Conservation (phyloP, 2,797 vertebrate genomes). For the Pangasius macronema region DNA sequence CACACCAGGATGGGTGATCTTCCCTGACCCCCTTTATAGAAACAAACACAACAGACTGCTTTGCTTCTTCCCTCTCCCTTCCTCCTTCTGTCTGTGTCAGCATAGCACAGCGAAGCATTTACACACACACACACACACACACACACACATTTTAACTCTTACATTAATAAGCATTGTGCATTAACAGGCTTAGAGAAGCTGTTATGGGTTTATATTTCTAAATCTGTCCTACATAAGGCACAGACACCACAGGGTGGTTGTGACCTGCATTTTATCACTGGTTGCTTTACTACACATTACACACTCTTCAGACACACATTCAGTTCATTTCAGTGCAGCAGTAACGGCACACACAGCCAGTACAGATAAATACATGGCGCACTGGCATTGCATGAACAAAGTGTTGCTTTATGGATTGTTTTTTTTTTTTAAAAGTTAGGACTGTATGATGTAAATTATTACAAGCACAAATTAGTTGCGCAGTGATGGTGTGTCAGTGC, state of each 20-base stretch:
- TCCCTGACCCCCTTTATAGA: neutral
- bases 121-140: conserved; percentile 28
- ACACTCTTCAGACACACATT: conserved; percentile 19
- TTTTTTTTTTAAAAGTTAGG: conserved; percentile 2
- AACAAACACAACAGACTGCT: neutral
- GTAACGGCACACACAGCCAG: conserved; percentile 20
- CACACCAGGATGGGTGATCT: conserved; percentile 12
- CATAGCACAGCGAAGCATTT: conserved; percentile 34
- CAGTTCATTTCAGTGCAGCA: conserved; percentile 30
- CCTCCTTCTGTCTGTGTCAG: conserved; percentile 29
- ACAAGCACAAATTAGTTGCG: conserved; percentile 58
- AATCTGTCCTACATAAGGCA: conserved; percentile 11
- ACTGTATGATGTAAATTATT: conserved; percentile 42
- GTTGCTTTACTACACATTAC: conserved; percentile 30
- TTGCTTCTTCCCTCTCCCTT: conserved; percentile 18
- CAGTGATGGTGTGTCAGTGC: conserved; percentile 21
- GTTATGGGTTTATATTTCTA: conserved; percentile 8
- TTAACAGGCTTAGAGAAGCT: neutral
- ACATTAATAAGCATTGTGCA: conserved; percentile 10
- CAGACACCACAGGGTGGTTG: conserved; percentile 28
- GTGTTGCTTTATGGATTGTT: conserved; percentile 7
- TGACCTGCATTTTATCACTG: neutral
- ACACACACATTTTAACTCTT: neutral
- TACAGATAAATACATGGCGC: neutral
- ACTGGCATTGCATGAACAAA: conserved; percentile 7